Base-by-base conservation (phyloP, 2,113 vertebrate genomes). In the Larimichthys crocea region DNA sequence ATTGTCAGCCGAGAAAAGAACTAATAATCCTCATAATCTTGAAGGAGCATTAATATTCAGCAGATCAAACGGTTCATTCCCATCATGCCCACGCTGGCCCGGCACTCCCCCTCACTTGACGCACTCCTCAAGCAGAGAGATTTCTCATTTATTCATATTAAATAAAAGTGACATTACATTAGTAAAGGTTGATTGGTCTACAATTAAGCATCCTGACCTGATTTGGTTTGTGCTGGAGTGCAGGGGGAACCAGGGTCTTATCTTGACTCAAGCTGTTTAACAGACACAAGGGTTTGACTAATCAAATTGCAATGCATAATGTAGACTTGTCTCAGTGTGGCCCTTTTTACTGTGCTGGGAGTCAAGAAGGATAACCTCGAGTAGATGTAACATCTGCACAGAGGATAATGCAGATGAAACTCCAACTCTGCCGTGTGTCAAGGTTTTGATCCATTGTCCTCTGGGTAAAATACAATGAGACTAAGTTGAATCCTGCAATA, bases 181-280 rank as follows among this genome's bases (percentile, higher is more conserved):
- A 93, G 90, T 85, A 93, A 96, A 94, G 92, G 88, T 94, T 95
- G 92, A 96, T 94, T 95, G 91, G 88, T 76, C 89, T 95, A 94
- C 94, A 95, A 96, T 97, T 95, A 97, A 93, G 93, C 66, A 91
- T 91, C 93, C 86, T 93, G 94, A 95, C 94, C 94, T 94, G 92
- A 94, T 94, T 93, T 92, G 82, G 88, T 89, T 92, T 88, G 86
- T 84, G 86, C 87, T 83, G 60, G 69, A 86, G 86, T 82, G 53
- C 67, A 67, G 74, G 76, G 83, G 67, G 71, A 78, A 85, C 82
- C 15, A 29, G 86, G 64, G 69, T 67, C 79, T 66, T 77, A 63
- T 91, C 88, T 84, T 71, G 24, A 91, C 88, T 88, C 88, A 65
- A 83, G 74, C 84, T 76, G 69, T 79, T 81, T 74, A 84, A 88